A percentile compares a stretch with the other conserved stretches of the same genome.
phyloP scores from a whole-genome alignment of 2,888 invertebrate species.

The Sussaba pulchella region DNA sequence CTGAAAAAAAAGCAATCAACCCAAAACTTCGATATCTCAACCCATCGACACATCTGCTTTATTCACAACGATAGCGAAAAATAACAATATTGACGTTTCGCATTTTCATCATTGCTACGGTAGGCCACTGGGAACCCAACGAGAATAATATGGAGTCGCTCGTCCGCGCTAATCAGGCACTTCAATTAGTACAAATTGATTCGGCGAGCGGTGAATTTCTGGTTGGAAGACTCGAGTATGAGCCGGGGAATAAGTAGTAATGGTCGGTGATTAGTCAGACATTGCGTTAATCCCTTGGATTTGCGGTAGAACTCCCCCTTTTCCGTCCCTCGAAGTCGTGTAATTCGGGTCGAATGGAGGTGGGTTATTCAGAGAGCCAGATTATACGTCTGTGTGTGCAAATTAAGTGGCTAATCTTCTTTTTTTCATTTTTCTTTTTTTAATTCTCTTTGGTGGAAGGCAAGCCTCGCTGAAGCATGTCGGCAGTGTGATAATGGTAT shows the following conservation, averaged over 20 bases:
- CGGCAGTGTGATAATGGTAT: constrained; percentile 8
- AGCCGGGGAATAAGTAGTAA: constrained; percentile 40
- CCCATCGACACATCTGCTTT: too few relatives aligned
- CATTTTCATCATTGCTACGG: background rate
- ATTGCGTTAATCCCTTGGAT: constrained; percentile 18
- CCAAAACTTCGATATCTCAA: too few relatives aligned
- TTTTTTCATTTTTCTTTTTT: constrained; percentile 15
- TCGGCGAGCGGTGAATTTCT: background rate
- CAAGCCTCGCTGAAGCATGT: constrained; percentile 21
- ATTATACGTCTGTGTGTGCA: constrained; percentile 7
- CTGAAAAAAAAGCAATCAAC: too few relatives aligned
- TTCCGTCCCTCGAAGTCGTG: background rate
- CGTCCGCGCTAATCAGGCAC: background rate
- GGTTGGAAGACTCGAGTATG: constrained; percentile 3
- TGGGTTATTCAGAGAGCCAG: background rate
- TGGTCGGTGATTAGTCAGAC: constrained; percentile 46
- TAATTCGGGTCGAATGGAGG: constrained; percentile 16
- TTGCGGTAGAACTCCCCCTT: constrained; percentile 2
- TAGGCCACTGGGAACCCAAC: background rate
- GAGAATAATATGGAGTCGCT: background rate
- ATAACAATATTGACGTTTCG: too few relatives aligned
- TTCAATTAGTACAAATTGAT: background rate
- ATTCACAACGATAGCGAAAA: too few relatives aligned
- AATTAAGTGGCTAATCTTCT: constrained; percentile 43
- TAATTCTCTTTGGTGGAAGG: constrained; percentile 4